Conservation (phyloP, 2,113 vertebrate species). For the Illadopsis cleaveri region DNA sequence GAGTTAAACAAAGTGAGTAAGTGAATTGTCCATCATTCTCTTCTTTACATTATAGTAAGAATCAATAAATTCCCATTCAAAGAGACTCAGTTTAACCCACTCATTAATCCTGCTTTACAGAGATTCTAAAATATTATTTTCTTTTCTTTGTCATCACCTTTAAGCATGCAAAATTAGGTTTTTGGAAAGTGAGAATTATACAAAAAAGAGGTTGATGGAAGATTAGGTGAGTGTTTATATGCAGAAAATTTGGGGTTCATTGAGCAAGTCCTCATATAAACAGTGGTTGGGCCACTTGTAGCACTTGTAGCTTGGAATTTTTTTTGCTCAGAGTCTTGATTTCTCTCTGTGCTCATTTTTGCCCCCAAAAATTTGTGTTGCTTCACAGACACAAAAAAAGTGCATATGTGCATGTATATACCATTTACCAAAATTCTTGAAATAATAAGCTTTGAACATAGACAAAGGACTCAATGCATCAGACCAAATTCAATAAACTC, state of each 20-base stretch:
- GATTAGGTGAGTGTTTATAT: background rate
- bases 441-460: background rate
- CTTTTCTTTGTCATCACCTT: conserved; percentile 23
- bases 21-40: conserved; percentile 52
- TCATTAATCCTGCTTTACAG: conserved; percentile 55
- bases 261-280: background rate
- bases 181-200: background rate
- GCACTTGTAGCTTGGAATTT: background rate
- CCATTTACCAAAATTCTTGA: background rate
- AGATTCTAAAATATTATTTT: conserved; percentile 62
- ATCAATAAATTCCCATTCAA: conserved; percentile 67
- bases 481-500: background rate
- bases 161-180: background rate
- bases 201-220: background rate
- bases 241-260: background rate
- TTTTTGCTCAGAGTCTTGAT: background rate
- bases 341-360: background rate
- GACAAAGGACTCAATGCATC: background rate
- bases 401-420: background rate
- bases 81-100: conserved; percentile 14
- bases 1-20: conserved; percentile 46
- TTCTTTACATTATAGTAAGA: conserved; percentile 49
- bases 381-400: background rate
- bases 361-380: background rate
- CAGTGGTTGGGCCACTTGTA: background rate